Evolutionary conservation across 2,113 vertebrate species (phyloP), one percentile per base, ranked within the genome.

Genomic region (Crotophaga sulcirostris): DNA sequence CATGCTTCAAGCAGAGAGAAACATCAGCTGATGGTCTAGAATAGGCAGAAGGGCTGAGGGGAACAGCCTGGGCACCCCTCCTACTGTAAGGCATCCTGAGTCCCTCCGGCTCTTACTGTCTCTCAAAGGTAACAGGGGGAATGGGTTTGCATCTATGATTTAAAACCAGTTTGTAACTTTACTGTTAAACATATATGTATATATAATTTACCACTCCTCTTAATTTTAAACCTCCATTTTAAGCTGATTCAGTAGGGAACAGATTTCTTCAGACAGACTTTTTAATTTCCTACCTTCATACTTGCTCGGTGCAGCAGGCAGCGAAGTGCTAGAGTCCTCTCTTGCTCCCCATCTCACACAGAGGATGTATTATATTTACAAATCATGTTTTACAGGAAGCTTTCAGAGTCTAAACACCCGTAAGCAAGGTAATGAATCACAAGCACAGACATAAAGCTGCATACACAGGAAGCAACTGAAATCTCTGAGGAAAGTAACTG

Each of bases 371-470:
- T 96, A 10, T 84, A 82, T 96, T 96, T 93, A 93, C 82, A 92
- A 92, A 92, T 78, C 40, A 21, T 15, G 18, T 40, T 78, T 84
- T 89, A 68, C 60, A 70, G 86, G 56, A 90, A 69, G 63, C 54
- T 88, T 78, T 55, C 84, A 91, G 42, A 70, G 81, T 91, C 56
- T 78, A 76, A 93, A 91, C 80, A 82, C 58, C 63, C 17, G 1
- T 84, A 93, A 94, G 83, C 93, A 95, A 66, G 24, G 33, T 38
- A 82, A 89, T 94, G 82, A 95, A 93, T 97, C 87, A 93, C 79
- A 90, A 90, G 51, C 34, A 64, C 36, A 94, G 87, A 54, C 59
- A 60, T 42, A 84, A 68, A 31, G 45, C 52, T 81, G n/a, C 44
- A 6, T 51, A n/a, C 66, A 67, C n/a, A 58, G 31, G 55, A 84